Base-by-base conservation (phyloP, 2,888 invertebrate species). In the Andrena dorsata region DNA sequence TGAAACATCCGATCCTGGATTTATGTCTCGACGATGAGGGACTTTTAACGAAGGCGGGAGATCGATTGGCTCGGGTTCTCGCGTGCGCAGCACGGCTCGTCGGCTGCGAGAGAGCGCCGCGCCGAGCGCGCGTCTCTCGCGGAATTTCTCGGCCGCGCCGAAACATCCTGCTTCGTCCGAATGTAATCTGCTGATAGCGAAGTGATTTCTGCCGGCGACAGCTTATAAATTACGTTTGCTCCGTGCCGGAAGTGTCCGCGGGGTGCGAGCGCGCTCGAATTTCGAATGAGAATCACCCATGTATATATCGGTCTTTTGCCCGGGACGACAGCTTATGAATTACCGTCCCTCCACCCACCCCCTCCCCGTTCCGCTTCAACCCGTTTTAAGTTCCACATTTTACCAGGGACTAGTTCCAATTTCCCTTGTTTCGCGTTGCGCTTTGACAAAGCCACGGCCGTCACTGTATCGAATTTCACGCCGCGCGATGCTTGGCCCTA, bases 161-260 rank as follows among this genome's bases (percentile, higher is more conserved):
- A 69, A 83, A 76, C 79, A 80, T 83, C 73, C 83, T 80, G 78
- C 63, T 82, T 70, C 72, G 80, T 82, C 68, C 61, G 76, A 82
- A 74, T 66, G 83, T 83, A 85, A 86, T 85, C 70, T 80, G 74
- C 74, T 79, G 78, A 71, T 81, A 82, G 73, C 72, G 32, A 78
- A 86, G 76, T 77, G 75, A 84, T 85, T 85, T 85, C 83, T 73
- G 74, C 53, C 69, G 35, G 73, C 69, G 80, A 86, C 76, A 76
- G 82, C 84, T 72, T 84, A 79, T 84, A 85, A 85, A 84, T 84
- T 84, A 80, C 84, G 77, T 76, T 83, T 69, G 72, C 73, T 53
- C 70, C 64, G 61, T 16, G 35, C 56, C 49, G 64, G 72, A 78
- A 75, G 76, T 56, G 76, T 68, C 49, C 8, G 7, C 16, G 41